These are phyloP conservation scores for Temnopleurus reevesii DNA, from an alignment of 53 echinoderm and acorn worm genomes.

Conservation along the genomic window DNA sequence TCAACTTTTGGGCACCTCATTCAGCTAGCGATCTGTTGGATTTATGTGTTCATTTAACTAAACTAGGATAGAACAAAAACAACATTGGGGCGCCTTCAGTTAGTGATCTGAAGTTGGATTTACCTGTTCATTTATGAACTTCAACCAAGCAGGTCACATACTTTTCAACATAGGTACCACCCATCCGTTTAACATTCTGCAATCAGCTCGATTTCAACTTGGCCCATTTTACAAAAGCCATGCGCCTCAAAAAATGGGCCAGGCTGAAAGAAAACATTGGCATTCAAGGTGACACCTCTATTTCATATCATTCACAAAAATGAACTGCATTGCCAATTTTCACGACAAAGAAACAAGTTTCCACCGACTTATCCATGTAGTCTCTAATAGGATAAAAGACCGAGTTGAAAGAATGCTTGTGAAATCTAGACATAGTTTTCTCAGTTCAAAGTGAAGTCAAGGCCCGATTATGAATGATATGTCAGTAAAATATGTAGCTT, in stretches of 20 bases:
- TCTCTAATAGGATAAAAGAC: neutral
- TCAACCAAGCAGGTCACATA: no score
- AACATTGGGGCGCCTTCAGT: no score
- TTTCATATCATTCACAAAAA: neutral
- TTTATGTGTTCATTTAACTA: no score
- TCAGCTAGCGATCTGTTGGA: no score
- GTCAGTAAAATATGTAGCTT: constrained; percentile 1
- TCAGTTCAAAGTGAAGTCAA: constrained; percentile 5
- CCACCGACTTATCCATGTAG: neutral
- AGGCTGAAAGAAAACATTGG: constrained; percentile 6
- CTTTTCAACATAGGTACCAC: neutral
- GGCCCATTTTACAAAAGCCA: constrained; percentile 20
- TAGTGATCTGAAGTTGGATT: no score
- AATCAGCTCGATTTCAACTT: neutral
- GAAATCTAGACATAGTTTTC: constrained; percentile 27
- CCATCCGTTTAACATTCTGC: neutral
- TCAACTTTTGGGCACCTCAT: no score
- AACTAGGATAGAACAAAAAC: no score
- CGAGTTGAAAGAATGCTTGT: neutral
- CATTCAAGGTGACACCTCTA: neutral
- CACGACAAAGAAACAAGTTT: neutral
- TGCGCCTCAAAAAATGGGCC: constrained; percentile 10
- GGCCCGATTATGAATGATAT: constrained; percentile 16
- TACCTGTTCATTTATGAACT: no score
- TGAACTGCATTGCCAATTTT: neutral